Percentiles rank a stretch among this genome's conserved stretches.
Conservation (phyloP, 2,888 invertebrate genomes). For the Drosophila maculinotata region DNA sequence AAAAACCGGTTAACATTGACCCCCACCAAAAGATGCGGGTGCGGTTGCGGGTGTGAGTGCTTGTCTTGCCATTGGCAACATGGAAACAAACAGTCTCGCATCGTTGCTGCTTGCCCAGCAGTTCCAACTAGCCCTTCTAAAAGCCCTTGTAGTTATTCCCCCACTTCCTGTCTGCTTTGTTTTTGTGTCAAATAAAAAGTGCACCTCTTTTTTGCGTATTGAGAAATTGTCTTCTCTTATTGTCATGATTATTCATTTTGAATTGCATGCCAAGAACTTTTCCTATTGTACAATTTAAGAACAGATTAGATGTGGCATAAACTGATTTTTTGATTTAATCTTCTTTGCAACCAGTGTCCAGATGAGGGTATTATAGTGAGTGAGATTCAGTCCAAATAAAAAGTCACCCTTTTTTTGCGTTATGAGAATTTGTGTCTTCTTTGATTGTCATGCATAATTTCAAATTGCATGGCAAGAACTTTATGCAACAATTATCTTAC, state of each 20-base stretch:
- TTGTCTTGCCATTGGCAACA: constrained; percentile 20
- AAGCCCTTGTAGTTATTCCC: constrained; percentile 5
- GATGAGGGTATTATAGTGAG: no score
- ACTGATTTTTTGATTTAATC: no score
- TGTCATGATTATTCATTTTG: constrained; percentile 56
- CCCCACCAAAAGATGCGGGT: constrained; percentile 30
- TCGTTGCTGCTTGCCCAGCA: constrained; percentile 48
- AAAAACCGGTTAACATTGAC: constrained; percentile 62
- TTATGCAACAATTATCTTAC: no score
- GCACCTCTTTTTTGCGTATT: constrained; percentile 23
- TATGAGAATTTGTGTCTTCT: not conserved
- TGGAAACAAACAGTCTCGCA: constrained; percentile 39
- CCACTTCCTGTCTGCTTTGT: constrained; percentile 53
- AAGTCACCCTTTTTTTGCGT: constrained; percentile 18
- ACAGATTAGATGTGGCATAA: constrained; percentile 42
- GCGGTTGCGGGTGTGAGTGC: constrained; percentile 1
- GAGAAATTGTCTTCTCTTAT: constrained; percentile 13
- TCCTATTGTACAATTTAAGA: constrained; percentile 41
- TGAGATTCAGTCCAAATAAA: no score
- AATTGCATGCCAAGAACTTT: constrained; percentile 7
- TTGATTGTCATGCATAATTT: constrained; percentile 51
- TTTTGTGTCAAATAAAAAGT: constrained; percentile 6
- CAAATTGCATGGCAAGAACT: constrained; percentile 6
- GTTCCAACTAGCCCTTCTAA: constrained; percentile 20
- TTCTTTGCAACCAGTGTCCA: not conserved